Evolutionary conservation across 30 jellyfish, hydroid and myxozoan species (phyloP).

Genomic region (Cassiopea xamachana): DNA sequence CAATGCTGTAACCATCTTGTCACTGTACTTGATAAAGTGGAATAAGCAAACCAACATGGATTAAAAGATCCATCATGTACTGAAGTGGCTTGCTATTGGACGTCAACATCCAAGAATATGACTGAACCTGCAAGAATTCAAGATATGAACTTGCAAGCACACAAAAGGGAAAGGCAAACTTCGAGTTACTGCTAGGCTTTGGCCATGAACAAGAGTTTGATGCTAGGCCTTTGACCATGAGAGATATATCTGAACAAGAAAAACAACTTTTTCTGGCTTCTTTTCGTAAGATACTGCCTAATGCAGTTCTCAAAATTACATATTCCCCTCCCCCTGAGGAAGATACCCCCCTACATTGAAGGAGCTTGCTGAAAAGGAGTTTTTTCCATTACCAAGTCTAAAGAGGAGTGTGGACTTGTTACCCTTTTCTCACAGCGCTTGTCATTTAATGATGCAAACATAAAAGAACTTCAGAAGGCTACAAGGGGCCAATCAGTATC

Average conservation of each 20-base stretch:
- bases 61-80: constrained; percentile 34
- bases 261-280: constrained; percentile 11
- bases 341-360: constrained; percentile 22
- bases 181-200: constrained; percentile 24
- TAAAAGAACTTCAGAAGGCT: constrained; percentile 52
- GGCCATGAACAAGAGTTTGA: constrained; percentile 29
- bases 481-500: constrained; percentile 43
- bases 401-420: constrained; percentile 30
- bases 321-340: constrained; percentile 38
- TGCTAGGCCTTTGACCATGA: constrained; percentile 41
- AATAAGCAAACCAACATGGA: constrained; percentile 23
- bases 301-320: constrained; percentile 23
- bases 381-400: neutral
- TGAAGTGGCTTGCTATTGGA: constrained; percentile 51
- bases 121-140: constrained; percentile 13
- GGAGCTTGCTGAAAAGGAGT: constrained; percentile 39
- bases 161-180: neutral
- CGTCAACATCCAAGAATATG: constrained; percentile 16
- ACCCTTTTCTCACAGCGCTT: constrained; percentile 28
- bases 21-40: constrained; percentile 17
- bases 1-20: constrained; percentile 34
- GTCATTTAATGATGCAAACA: constrained; percentile 24
- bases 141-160: constrained; percentile 45
- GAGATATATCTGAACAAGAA: constrained; percentile 26
- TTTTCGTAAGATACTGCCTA: constrained; percentile 28